These are phyloP conservation scores for Ophion slaviceki DNA, from an alignment of 2,888 invertebrate genomes.

Conservation along the genomic window DNA sequence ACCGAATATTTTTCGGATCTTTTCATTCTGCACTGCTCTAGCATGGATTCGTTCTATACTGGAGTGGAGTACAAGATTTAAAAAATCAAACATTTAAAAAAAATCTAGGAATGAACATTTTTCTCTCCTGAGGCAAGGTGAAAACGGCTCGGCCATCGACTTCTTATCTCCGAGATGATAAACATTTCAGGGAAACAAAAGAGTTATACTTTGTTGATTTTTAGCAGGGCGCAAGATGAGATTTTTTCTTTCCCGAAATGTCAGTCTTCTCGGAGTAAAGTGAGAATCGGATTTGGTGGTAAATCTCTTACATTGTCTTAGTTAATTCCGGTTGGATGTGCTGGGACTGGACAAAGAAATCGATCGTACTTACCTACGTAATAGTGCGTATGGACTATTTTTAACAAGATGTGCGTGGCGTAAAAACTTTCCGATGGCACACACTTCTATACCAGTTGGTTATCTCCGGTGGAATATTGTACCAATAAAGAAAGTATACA, in stretches of 20 bases:
- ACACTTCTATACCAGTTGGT: background rate
- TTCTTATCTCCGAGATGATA: background rate
- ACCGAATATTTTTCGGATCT: background rate
- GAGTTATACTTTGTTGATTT: background rate
- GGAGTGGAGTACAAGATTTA: background rate
- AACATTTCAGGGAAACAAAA: background rate
- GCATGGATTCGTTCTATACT: background rate
- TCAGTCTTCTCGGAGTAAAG: too few species aligned
- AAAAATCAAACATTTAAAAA: background rate
- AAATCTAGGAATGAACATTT: background rate
- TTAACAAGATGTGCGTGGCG: background rate
- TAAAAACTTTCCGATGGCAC: constrained; percentile 1
- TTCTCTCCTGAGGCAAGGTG: background rate
- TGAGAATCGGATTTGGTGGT: too few species aligned
- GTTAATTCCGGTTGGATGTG: background rate
- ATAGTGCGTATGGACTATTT: background rate
- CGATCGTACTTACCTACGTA: constrained; percentile 69
- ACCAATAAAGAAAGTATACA: background rate
- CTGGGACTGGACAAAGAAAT: constrained; percentile 53
- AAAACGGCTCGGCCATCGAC: background rate
- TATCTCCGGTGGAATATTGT: background rate
- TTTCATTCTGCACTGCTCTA: background rate
- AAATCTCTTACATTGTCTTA: background rate
- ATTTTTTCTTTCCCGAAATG: background rate
- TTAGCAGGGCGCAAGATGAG: background rate